A percentile compares a stretch with the other conserved stretches of the same genome.
These are phyloP conservation scores for Oryzias dopingdopingensis DNA, from an alignment of 2,797 vertebrate genomes.

Conservation along the genomic window DNA sequence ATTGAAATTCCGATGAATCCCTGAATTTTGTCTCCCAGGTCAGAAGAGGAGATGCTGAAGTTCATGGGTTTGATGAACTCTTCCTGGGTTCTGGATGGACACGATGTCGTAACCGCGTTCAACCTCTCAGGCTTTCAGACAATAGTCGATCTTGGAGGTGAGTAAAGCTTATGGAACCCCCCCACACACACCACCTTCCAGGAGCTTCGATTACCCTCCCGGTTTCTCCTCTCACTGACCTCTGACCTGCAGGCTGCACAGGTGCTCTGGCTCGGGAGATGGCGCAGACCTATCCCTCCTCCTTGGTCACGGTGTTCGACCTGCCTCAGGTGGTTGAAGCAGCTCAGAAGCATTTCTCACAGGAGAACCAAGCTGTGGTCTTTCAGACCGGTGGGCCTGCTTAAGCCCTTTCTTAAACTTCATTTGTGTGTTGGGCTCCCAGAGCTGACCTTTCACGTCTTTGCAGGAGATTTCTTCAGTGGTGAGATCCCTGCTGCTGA, in stretches of 20 bases:
- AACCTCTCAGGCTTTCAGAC: conserved; percentile 71
- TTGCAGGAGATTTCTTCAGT: conserved; percentile 75
- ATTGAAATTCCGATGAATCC: not conserved
- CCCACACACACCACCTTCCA: too few relatives aligned
- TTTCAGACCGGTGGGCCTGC: conserved; percentile 67
- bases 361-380: conserved; percentile 47
- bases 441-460: not conserved
- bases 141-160: conserved; percentile 75
- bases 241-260: conserved; percentile 68
- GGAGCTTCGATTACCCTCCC: not conserved
- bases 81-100: conserved; percentile 73
- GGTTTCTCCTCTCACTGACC: not conserved
- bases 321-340: conserved; percentile 67
- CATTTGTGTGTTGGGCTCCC: not conserved
- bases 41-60: conserved; percentile 78
- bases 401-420: not conserved
- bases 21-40: conserved; percentile 38
- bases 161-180: not conserved
- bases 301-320: conserved; percentile 70
- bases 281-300: conserved; percentile 66
- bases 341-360: conserved; percentile 65
- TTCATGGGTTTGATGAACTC: conserved; percentile 80
- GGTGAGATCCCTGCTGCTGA: conserved; percentile 71
- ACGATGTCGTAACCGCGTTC: conserved; percentile 73
- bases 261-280: conserved; percentile 75